These are phyloP conservation scores for Saccostrea echinata DNA, from an alignment of 1,140 invertebrate genomes.

Conservation along the genomic window DNA sequence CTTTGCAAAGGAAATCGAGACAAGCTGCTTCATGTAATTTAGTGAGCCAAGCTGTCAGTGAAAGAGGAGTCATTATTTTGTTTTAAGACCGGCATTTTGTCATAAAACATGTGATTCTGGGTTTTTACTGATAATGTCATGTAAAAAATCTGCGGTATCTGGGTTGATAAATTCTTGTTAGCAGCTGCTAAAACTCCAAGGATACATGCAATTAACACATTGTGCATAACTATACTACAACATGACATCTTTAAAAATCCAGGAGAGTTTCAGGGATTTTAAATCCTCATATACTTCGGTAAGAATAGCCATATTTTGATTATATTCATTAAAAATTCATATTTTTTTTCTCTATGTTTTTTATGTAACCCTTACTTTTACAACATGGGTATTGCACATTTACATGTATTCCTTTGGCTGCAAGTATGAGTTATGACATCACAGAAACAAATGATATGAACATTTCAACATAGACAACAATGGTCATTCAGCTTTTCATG, in stretches of 20 bases:
- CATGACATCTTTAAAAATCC: conserved; percentile 39
- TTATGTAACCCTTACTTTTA: no score
- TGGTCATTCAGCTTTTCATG: no score
- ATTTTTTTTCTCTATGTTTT: no score
- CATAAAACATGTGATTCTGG: conserved; percentile 17
- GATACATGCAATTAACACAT: neutral
- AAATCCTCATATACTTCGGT: conserved; percentile 16
- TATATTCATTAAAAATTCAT: no score
- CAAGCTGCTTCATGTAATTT: conserved; percentile 29
- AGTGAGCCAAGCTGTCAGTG: conserved; percentile 1
- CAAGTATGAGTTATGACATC: no score
- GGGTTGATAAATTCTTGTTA: conserved; percentile 14
- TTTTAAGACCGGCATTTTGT: conserved; percentile 25
- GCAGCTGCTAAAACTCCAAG: conserved; percentile 1
- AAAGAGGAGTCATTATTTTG: neutral
- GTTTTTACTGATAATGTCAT: conserved; percentile 15
- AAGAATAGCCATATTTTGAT: neutral
- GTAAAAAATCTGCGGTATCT: neutral
- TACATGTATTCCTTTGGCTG: no score
- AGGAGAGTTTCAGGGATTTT: conserved; percentile 37
- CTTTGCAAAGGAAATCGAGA: neutral
- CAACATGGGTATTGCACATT: no score
- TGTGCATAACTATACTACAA: neutral
- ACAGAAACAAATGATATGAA: no score
- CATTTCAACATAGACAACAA: no score